Base-by-base conservation (phyloP, 2,797 vertebrate genomes). In the Chrysocyon brachyurus region DNA sequence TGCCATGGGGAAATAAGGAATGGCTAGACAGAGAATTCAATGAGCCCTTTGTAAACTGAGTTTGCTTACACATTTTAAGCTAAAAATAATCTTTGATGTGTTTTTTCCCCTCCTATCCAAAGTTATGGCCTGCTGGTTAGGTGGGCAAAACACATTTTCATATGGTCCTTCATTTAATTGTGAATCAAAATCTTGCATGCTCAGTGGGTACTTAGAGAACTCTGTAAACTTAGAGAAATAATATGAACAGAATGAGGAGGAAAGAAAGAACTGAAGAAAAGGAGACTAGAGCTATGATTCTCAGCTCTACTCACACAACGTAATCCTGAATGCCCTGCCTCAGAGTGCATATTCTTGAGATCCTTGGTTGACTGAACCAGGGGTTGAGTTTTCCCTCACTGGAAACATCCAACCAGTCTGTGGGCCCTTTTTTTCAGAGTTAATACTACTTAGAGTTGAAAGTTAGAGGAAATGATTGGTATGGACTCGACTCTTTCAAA, bases 11-110 rank as follows among this genome's bases (percentile, higher is more conserved):
- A 88, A 87, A 86, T 63, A 57, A 93, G 36, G 21, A 95, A 86
- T 33, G 56, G 31, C 56, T 72, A 46, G 64, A 66, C 52, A 88
- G 82, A 82, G n/a, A 91, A 96, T 54, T 22, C 57, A 94, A 87
- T 68, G 63, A 78, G 49, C 19, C 40, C 66, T 91, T 88, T 40
- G 57, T 15, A 95, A 75, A 88, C 49, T 54, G 66, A 90, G 68
- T 72, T 91, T 59, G 26, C 70, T 56, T 64, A 64, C 8, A 92
- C 4, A 7, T 72, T 88, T 64, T 57, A 95, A 92, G 54, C 5
- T 70, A 87, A 94, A 96, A 87, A 64, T 68, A 70, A 77, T 54
- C 46, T 92, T 84, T 78, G 36, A 16, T 6, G 68, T 77, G 22
- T 19, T 46, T 24, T 92, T 92, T 57, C 28, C 22, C 24, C 46